Evolutionary conservation across 2,797 vertebrate species (phyloP).

Genomic region (Rachycentron canadum): DNA sequence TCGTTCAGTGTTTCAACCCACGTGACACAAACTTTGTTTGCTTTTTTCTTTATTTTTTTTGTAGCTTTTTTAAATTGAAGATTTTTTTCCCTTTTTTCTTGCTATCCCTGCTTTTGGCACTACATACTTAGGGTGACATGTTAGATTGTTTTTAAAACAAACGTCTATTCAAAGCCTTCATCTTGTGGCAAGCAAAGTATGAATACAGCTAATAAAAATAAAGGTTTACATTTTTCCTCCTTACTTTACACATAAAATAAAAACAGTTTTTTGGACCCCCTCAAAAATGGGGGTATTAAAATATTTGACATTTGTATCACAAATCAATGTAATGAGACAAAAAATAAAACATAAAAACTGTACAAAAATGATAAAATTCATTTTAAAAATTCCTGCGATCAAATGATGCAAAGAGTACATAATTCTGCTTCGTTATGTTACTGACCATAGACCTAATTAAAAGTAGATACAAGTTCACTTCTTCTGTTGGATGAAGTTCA

Average conservation of each 20-base stretch:
- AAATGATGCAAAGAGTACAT: conserved; percentile 85
- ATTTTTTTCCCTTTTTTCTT: conserved; percentile 69
- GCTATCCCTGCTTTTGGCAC: conserved; percentile 89
- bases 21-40: conserved; percentile 48
- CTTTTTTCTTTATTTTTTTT: conserved; percentile 75
- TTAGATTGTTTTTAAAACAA: conserved; percentile 93
- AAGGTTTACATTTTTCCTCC: conserved; percentile 93
- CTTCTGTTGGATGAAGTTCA: conserved; percentile 98
- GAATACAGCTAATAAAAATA: conserved; percentile 99
- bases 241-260: conserved; percentile 98
- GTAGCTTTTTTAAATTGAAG: conserved; percentile 46
- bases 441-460: conserved; percentile 65
- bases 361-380: conserved; percentile 98
- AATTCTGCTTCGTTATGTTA: conserved; percentile 67
- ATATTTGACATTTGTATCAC: conserved; percentile 99
- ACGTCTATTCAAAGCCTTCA: conserved; percentile 93
- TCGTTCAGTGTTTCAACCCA: not conserved
- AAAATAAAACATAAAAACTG: conserved; percentile 92
- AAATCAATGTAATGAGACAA: conserved; percentile 93
- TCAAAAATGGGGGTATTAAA: conserved; percentile 99
- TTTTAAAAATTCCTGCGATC: conserved; percentile 92
- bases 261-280: conserved; percentile 91
- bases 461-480: conserved; percentile 87
- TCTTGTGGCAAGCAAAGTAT: conserved; percentile 94
- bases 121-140: conserved; percentile 92